These are phyloP conservation scores for Drosophila lacicola DNA, from an alignment of 2,888 invertebrate species.

Conservation along the genomic window DNA sequence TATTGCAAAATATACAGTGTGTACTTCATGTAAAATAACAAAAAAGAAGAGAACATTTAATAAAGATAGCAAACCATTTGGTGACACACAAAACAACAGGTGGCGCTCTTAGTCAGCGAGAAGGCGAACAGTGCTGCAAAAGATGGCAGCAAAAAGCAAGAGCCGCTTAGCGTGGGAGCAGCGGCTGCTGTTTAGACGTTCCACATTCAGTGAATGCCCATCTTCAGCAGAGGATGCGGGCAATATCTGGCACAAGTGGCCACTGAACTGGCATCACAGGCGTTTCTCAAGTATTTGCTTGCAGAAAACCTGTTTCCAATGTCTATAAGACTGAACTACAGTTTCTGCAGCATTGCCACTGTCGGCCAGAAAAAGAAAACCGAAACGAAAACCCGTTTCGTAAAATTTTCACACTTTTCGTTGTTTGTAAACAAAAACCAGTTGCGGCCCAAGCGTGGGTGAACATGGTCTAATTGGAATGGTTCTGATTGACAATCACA, in stretches of 20 bases:
- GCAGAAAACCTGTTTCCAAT: conserved; percentile 54
- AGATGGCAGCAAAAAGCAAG: conserved; percentile 14
- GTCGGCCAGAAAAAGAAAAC: conserved; percentile 25
- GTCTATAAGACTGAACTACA: not conserved
- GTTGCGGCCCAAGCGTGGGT: conserved; percentile 50
- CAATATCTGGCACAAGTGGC: conserved; percentile 47
- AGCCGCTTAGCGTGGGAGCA: conserved; percentile 41
- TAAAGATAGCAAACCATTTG: conserved; percentile 21
- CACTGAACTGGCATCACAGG: conserved; percentile 16
- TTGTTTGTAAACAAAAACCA: conserved; percentile 78
- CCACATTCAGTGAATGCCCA: conserved; percentile 25
- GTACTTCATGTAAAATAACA: conserved; percentile 7
- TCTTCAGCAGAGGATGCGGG: conserved; percentile 23
- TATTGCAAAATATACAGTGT: conserved; percentile 2
- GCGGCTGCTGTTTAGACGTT: conserved; percentile 6
- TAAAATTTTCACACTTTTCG: conserved; percentile 55
- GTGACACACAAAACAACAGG: conserved; percentile 70
- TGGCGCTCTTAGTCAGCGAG: conserved; percentile 65
- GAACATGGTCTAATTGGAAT: conserved; percentile 11
- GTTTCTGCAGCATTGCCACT: conserved; percentile 34
- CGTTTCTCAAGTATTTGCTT: not conserved
- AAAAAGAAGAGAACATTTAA: not conserved
- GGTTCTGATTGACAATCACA: conserved; percentile 1
- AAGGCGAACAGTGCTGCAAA: not conserved
- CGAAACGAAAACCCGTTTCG: conserved; percentile 41